Evolutionary conservation across 2,888 invertebrate species (phyloP).

Genomic region (Leptogaster cylindrica): DNA sequence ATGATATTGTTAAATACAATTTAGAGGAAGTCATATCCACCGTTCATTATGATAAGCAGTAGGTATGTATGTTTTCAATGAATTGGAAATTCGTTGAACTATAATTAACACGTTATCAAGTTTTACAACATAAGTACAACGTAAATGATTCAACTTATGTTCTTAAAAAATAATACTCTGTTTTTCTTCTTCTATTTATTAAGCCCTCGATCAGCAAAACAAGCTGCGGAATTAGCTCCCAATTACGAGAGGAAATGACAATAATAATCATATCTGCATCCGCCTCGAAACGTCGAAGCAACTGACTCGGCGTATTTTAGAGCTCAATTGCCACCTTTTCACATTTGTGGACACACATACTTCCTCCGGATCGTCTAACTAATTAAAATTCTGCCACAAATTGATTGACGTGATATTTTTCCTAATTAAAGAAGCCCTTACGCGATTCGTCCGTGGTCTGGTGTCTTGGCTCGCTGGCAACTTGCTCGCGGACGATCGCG

Average conservation of each 20-base stretch:
- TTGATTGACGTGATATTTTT: slow-evolving; percentile 27
- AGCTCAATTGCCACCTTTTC: slow-evolving; percentile 18
- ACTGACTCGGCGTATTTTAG: background rate
- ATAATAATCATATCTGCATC: slow-evolving; percentile 32
- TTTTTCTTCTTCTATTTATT: no score
- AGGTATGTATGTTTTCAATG: no score
- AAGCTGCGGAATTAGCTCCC: background rate
- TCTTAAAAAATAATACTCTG: no score
- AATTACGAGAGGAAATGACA: slow-evolving; percentile 16
- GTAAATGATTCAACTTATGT: no score
- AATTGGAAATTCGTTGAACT: no score
- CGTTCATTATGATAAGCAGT: no score
- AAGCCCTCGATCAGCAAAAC: no score
- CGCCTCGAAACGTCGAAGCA: slow-evolving; percentile 1
- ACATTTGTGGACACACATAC: slow-evolving; percentile 1
- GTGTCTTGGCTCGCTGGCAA: background rate
- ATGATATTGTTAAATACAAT: no score
- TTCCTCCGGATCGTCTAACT: background rate
- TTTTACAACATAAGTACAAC: no score
- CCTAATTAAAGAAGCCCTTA: slow-evolving; percentile 9
- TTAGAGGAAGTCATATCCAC: no score
- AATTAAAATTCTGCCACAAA: slow-evolving; percentile 28
- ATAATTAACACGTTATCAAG: no score
- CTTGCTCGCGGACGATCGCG: background rate
- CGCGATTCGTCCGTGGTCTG: background rate